Evolutionary conservation across 1,140 invertebrate species (phyloP).

Genomic region (Coptotermes formosanus): DNA sequence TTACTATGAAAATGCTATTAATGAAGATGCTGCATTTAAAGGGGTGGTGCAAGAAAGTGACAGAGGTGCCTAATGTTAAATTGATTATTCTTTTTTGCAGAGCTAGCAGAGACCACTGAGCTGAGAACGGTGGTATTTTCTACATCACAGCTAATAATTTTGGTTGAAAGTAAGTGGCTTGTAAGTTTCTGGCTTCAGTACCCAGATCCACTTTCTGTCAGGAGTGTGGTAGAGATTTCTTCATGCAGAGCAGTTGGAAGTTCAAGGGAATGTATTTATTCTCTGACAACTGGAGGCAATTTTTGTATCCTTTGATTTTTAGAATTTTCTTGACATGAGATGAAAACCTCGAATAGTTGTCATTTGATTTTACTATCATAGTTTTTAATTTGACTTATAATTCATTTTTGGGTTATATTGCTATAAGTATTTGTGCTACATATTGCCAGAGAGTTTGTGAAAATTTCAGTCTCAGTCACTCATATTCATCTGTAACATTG

Average conservation of each 20-base stretch:
- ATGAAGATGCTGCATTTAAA: too few relatives aligned
- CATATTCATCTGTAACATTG: too few relatives aligned
- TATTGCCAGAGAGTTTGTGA: too few relatives aligned
- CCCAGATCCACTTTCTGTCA: background rate
- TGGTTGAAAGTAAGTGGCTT: conserved; percentile 15
- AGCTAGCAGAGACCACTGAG: background rate
- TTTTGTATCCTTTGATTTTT: conserved; percentile 5
- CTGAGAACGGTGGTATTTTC: background rate
- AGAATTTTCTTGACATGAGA: background rate
- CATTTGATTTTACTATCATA: too few relatives aligned
- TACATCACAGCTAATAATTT: background rate
- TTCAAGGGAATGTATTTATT: conserved; percentile 19
- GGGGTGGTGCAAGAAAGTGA: too few relatives aligned
- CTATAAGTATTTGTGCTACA: too few relatives aligned
- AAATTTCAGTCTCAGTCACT: too few relatives aligned
- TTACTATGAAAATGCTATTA: too few relatives aligned
- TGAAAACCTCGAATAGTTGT: too few relatives aligned
- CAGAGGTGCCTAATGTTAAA: background rate
- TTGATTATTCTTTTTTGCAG: background rate
- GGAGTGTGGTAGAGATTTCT: background rate
- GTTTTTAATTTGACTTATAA: too few relatives aligned
- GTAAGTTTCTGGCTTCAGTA: conserved; percentile 11
- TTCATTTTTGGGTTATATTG: too few relatives aligned
- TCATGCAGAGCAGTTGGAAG: background rate
- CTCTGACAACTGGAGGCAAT: conserved; percentile 11